These are phyloP conservation scores for Acronicta alni DNA, from an alignment of 2,888 invertebrate genomes.

Conservation along the genomic window DNA sequence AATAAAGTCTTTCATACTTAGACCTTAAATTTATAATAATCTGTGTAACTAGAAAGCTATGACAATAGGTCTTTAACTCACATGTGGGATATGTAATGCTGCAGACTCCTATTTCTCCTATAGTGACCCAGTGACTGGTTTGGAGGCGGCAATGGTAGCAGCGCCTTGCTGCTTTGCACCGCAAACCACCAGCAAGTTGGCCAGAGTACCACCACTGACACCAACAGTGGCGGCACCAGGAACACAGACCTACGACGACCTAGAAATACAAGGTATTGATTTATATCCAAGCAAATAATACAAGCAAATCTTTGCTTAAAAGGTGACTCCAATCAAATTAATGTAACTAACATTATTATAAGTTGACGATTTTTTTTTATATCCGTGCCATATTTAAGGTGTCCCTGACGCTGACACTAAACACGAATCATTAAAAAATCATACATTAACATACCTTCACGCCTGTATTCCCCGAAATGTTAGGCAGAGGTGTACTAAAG, in stretches of 20 bases:
- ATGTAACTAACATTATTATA: too few species aligned
- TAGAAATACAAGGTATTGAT: slow-evolving; percentile 36
- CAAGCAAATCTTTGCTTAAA: too few species aligned
- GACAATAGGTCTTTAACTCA: slow-evolving; percentile 52
- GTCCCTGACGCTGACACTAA: too few species aligned
- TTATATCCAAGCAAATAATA: too few species aligned
- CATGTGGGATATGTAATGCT: slow-evolving; percentile 72
- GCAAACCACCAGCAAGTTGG: slow-evolving; percentile 60
- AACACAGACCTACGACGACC: slow-evolving; percentile 62
- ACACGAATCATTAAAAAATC: too few species aligned
- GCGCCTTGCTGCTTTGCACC: slow-evolving; percentile 47
- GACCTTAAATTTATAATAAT: neutral
- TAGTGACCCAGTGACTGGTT: slow-evolving; percentile 68
- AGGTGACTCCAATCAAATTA: too few species aligned
- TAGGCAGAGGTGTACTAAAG: too few species aligned
- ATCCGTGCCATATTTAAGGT: too few species aligned
- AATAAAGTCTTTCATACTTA: neutral
- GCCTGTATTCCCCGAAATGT: too few species aligned
- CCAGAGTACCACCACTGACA: slow-evolving; percentile 42
- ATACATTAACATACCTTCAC: too few species aligned
- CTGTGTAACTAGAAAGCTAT: neutral
- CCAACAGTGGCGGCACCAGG: slow-evolving; percentile 51
- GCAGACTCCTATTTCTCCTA: slow-evolving; percentile 66
- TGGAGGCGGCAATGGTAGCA: slow-evolving; percentile 61
- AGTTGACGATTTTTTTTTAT: too few species aligned